phyloP scores from a whole-genome alignment of 1,140 invertebrate genomes.

The Zaprionus vittiger region DNA sequence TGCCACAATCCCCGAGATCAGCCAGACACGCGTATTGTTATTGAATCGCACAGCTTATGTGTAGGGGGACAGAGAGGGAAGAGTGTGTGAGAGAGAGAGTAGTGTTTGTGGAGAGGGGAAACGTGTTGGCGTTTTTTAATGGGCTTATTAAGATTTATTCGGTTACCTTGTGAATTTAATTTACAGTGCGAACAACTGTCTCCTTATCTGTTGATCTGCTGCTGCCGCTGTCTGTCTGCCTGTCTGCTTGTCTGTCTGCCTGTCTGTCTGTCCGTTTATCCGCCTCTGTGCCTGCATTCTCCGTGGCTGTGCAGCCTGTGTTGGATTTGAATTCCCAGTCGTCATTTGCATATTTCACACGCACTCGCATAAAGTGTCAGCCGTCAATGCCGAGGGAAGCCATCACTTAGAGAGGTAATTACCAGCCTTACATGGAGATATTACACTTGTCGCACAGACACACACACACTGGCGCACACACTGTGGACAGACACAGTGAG shows the following conservation, averaged over 20 bases:
- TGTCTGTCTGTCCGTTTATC: not conserved
- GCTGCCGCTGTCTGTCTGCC: constrained; percentile 10
- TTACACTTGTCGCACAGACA: constrained; percentile 13
- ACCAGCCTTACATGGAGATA: constrained; percentile 22
- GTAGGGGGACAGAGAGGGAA: constrained; percentile 1
- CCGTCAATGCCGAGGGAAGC: constrained; percentile 61
- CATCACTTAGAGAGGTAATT: constrained; percentile 46
- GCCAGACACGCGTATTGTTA: constrained; percentile 6
- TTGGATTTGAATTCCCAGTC: constrained; percentile 46
- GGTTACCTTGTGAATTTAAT: constrained; percentile 78
- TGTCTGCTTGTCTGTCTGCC: not conserved
- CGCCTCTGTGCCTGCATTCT: constrained; percentile 28
- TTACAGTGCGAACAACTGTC: constrained; percentile 51
- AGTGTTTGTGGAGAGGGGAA: not conserved
- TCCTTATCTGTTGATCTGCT: constrained; percentile 34
- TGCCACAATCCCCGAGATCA: not conserved
- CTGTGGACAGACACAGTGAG: not conserved
- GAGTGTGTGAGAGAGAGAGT: not conserved
- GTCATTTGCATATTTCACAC: constrained; percentile 58
- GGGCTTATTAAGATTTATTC: constrained; percentile 67
- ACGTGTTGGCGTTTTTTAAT: constrained; percentile 51
- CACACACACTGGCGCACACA: constrained; percentile 8
- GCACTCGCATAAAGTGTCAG: constrained; percentile 46
- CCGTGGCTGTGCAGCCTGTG: constrained; percentile 10
- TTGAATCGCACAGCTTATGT: not conserved